phyloP scores from a whole-genome alignment of 2,888 invertebrate genomes.

The Micoletzkya japonica region DNA sequence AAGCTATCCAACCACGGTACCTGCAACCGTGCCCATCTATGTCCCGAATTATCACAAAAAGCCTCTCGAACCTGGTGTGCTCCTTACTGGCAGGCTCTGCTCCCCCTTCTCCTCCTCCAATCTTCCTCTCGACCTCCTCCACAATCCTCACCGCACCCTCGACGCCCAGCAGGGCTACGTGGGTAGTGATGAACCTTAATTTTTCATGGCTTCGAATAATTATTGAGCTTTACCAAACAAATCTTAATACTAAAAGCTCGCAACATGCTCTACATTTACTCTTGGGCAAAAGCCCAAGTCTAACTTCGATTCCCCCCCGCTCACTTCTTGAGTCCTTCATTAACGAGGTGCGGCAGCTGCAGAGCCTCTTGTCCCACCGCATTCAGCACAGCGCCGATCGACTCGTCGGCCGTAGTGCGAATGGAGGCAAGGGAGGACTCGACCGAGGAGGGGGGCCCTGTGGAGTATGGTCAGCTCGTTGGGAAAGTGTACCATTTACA shows the following conservation, averaged over 20 bases:
- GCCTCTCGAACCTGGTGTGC: constrained; percentile 11
- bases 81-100: no score
- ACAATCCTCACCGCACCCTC: constrained; percentile 17
- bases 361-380: no score
- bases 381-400: neutral
- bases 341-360: neutral
- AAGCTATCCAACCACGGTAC: no score
- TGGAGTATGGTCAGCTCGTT: no score
- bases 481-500: no score
- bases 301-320: no score
- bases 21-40: no score
- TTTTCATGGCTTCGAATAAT: neutral
- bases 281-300: neutral
- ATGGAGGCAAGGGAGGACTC: neutral
- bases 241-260: neutral
- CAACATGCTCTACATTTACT: neutral
- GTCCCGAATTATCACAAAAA: neutral
- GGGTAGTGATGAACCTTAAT: constrained; percentile 19
- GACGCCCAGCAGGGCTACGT: constrained; percentile 14
- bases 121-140: constrained; percentile 11
- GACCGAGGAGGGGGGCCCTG: neutral
- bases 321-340: constrained; percentile 7
- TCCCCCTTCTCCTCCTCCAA: neutral
- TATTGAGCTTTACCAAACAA: neutral
- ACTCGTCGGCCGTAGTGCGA: neutral